Percentiles rank a stretch among this genome's conserved stretches.
phyloP scores from a whole-genome alignment of 2,113 vertebrate species.

The Argyrosomus japonicus region DNA sequence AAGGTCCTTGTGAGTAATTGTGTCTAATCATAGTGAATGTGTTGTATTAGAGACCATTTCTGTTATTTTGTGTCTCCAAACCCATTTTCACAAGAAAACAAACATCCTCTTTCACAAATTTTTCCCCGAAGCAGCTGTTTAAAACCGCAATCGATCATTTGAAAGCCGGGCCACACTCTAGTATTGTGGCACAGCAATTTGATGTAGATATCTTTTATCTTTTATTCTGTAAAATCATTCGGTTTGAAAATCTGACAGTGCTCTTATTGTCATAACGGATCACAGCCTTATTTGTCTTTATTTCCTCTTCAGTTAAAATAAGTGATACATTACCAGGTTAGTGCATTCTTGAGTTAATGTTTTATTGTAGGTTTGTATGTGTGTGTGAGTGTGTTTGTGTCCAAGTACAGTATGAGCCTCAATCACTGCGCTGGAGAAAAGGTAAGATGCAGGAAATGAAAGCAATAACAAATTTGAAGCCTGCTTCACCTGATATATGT shows the following conservation, averaged over 20 bases:
- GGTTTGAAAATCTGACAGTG: slow-evolving; percentile 31
- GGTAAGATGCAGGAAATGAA: slow-evolving; percentile 46
- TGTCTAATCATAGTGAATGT: background rate
- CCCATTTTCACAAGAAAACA: slow-evolving; percentile 31
- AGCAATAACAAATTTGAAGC: slow-evolving; percentile 26
- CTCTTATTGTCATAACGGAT: background rate
- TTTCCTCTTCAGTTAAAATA: background rate
- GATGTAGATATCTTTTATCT: slow-evolving; percentile 22
- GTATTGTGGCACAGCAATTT: background rate
- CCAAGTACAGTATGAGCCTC: background rate
- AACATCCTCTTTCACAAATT: slow-evolving; percentile 43
- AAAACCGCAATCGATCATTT: slow-evolving; percentile 38
- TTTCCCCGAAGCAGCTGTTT: background rate
- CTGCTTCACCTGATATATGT: background rate
- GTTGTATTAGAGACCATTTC: background rate
- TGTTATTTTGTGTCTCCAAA: background rate
- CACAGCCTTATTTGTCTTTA: background rate
- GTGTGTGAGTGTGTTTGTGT: background rate
- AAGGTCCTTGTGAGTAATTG: background rate
- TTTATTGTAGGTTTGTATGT: background rate
- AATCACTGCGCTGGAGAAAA: background rate
- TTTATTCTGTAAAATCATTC: slow-evolving; percentile 21
- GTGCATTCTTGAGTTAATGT: background rate
- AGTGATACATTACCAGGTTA: slow-evolving; percentile 4
- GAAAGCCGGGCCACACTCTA: background rate